Evolutionary conservation across 2,797 vertebrate genomes (phyloP).

Genomic region (Rachycentron canadum): DNA sequence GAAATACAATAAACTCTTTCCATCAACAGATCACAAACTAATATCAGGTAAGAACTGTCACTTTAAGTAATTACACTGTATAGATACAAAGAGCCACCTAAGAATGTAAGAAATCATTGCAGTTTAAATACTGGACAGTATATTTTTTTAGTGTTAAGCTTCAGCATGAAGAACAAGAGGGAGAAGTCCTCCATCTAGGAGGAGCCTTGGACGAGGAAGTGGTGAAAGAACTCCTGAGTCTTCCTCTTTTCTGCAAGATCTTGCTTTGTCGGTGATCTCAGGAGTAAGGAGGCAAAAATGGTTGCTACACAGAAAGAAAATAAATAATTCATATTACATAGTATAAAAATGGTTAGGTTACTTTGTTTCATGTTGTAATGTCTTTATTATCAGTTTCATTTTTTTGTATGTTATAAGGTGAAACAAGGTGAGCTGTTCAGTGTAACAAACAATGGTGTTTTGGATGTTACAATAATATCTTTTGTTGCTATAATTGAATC

Average conservation of each 20-base stretch:
- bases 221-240: constrained; percentile 92
- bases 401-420: background rate
- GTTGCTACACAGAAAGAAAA: constrained; percentile 79
- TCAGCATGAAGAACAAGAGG: constrained; percentile 57
- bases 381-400: background rate
- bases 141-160: constrained; percentile 68
- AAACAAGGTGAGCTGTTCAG: background rate
- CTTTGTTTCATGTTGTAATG: background rate
- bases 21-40: constrained; percentile 59
- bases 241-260: constrained; percentile 90
- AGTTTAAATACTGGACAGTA: constrained; percentile 79
- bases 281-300: constrained; percentile 91
- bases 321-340: constrained; percentile 17
- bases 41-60: constrained; percentile 52
- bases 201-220: constrained; percentile 86
- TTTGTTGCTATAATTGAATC: background rate
- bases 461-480: background rate
- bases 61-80: constrained; percentile 61
- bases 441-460: background rate
- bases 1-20: constrained; percentile 67
- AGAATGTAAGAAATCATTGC: constrained; percentile 61
- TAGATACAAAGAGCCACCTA: constrained; percentile 68
- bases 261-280: constrained; percentile 86
- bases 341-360: background rate
- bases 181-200: constrained; percentile 53